These are phyloP conservation scores for Drosophila dives DNA, from an alignment of 2,888 invertebrate species.

Conservation along the genomic window DNA sequence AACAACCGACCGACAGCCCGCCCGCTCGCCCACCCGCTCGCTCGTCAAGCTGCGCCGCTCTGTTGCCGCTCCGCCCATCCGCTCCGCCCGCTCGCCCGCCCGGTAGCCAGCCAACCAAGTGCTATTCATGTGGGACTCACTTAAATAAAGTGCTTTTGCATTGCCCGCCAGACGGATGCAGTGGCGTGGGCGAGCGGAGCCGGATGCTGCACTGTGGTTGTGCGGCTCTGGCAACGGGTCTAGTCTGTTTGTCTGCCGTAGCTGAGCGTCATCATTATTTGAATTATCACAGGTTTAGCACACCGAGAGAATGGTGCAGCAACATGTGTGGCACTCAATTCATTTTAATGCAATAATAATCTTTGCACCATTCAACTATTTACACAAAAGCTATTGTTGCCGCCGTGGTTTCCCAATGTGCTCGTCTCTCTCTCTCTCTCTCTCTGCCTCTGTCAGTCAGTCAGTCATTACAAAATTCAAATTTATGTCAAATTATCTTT, in stretches of 20 bases:
- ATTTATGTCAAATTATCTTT: constrained; percentile 1
- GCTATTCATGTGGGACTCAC: constrained; percentile 80
- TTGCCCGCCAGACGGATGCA: constrained; percentile 66
- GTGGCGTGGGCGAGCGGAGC: constrained; percentile 26
- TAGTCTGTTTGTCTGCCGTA: constrained; percentile 22
- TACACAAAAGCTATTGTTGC: constrained; percentile 45
- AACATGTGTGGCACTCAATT: constrained; percentile 54
- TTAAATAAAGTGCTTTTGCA: constrained; percentile 80
- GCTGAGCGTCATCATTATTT: constrained; percentile 64
- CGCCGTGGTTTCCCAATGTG: constrained; percentile 28
- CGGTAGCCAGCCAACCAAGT: constrained; percentile 58
- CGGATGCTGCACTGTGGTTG: constrained; percentile 64
- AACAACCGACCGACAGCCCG: constrained; percentile 33
- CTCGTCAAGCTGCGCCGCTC: constrained; percentile 2
- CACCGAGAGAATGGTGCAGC: constrained; percentile 13
- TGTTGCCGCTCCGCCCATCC: neutral
- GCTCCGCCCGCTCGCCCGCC: neutral
- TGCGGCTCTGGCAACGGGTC: constrained; percentile 32
- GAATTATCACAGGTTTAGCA: constrained; percentile 71
- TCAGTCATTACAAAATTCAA: constrained; percentile 48
- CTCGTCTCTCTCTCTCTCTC: neutral
- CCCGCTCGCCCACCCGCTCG: constrained; percentile 12
- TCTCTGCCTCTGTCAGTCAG: constrained; percentile 8
- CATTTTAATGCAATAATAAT: constrained; percentile 47
- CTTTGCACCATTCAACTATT: constrained; percentile 52